These are phyloP conservation scores for Tetrax tetrax DNA, from an alignment of 2,113 vertebrate species.

Conservation along the genomic window DNA sequence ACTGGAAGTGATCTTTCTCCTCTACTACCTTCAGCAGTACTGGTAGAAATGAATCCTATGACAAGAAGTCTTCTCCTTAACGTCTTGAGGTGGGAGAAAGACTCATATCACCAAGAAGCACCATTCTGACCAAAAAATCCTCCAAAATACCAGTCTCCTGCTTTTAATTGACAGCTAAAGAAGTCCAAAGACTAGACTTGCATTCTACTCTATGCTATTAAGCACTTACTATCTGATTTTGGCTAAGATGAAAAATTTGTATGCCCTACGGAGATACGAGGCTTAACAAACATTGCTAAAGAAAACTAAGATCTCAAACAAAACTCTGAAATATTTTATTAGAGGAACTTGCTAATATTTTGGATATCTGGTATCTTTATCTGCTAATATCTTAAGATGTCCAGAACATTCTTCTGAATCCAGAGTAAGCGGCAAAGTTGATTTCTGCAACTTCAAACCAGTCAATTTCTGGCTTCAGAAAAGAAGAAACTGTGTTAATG, in stretches of 20 bases:
- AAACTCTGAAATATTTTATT: neutral
- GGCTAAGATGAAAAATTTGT: neutral
- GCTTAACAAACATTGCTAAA: neutral
- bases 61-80: neutral
- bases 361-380: neutral
- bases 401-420: neutral
- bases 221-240: neutral
- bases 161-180: neutral
- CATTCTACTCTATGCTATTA: neutral
- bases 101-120: neutral
- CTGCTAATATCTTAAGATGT: neutral
- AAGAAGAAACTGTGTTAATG: neutral
- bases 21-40: neutral
- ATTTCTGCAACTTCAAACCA: neutral
- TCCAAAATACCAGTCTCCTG: neutral
- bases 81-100: neutral
- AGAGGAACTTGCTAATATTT: neutral
- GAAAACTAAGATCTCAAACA: neutral
- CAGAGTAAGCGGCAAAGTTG: neutral
- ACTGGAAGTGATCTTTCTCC: neutral
- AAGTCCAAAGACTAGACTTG: neutral
- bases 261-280: accelerated
- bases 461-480: neutral
- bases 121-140: neutral
- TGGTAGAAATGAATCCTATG: neutral